A percentile compares a stretch with the other conserved stretches of the same genome.
Conservation (phyloP, 1,140 invertebrate genomes). For the Meloidogyne hapla region DNA sequence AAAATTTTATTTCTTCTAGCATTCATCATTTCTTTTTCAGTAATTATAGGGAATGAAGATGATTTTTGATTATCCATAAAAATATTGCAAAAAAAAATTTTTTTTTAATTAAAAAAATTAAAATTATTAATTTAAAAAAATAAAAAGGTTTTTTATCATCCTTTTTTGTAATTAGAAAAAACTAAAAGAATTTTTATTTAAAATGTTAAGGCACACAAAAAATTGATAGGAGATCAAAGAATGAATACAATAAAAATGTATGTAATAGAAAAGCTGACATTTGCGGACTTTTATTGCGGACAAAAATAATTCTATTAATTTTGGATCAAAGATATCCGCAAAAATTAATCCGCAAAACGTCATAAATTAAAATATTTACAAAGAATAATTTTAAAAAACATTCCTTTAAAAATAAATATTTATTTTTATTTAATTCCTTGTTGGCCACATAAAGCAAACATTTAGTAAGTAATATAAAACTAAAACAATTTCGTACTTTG, state of each 20-base stretch:
- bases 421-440: not conserved
- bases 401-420: not conserved
- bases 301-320: too few species aligned
- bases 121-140: not conserved
- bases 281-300: too few species aligned
- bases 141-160: not conserved
- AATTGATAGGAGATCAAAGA: not conserved
- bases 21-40: not conserved
- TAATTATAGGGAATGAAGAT: not conserved
- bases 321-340: too few species aligned
- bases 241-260: not conserved
- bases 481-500: constrained; percentile 3
- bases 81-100: not conserved
- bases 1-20: not conserved
- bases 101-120: not conserved
- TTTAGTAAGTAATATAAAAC: too few species aligned
- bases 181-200: not conserved
- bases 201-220: not conserved
- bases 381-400: not conserved
- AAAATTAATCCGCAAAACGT: too few species aligned
- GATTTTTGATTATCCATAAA: constrained; percentile 4
- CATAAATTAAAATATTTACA: too few species aligned
- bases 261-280: too few species aligned
- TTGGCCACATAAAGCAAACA: not conserved
- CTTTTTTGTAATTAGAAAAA: not conserved